Evolutionary conservation across 2,888 invertebrate genomes (phyloP), one percentile per base, ranked within the genome.

Genomic region (Panorpa germanica): DNA sequence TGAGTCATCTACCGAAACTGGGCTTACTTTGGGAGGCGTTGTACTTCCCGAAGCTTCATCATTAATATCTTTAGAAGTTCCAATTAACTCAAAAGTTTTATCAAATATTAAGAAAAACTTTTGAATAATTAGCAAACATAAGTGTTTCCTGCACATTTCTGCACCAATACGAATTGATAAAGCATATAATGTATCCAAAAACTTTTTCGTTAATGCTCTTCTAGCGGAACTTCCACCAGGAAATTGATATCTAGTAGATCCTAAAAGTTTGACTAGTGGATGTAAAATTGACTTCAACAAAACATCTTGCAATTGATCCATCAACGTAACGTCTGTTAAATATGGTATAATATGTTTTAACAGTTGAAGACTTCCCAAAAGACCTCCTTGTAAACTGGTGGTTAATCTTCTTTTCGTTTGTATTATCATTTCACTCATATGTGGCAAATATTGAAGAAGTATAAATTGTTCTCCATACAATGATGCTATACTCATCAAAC

Each of bases 401-500:
- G 86, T 86, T 38, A 93, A 55, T 37, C 82, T 70, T 35, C 75
- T 68, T 35, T 78, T 72, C 41, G 83, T 83, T 10, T 82, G 64
- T 2, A 75, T 71, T 27, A 86, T 71, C 35, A 90, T 50, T 47
- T 90, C 90, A 17, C 76, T 74, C 58, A 85, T 77, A 47, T 88
- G 86, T 1, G 88, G 85, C 37, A 91, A 59, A 53, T 90, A 91
- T 52, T 91, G 91, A 40, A 81, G 59, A 38, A 88, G 61, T 44
- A 90, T 76, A 35, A 90, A 65, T 44, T 85, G 81, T 45, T 86
- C 85, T 14, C 86, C 88, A 50, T 85, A 88, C 43, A 88, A 59
- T 22, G 69, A 78, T 74, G 47, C 3, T 40, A 95, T 83, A 37
- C 80, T 74, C 35, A 77, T 73, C 15, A 96, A 69, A 49, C 90